A percentile compares a stretch with the other conserved stretches of the same genome.
Conservation (phyloP, 1,140 invertebrate species). For the Marisa cornuarietis region DNA sequence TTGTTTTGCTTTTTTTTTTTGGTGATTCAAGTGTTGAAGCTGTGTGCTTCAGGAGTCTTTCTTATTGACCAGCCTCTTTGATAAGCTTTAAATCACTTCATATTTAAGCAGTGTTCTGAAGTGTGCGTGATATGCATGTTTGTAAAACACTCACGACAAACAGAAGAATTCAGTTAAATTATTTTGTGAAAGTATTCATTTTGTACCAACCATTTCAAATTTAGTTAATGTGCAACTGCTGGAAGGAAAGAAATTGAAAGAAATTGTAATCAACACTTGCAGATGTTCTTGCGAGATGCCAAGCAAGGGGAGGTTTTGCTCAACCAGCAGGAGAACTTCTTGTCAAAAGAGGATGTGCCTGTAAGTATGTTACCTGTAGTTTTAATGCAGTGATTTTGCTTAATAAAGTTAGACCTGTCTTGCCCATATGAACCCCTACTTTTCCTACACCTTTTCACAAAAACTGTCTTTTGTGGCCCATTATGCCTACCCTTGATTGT, state of each 20-base stretch:
- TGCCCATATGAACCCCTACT: background rate
- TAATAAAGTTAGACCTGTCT: background rate
- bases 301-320: constrained; percentile 97
- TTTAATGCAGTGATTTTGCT: background rate
- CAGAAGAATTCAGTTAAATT: too few species aligned
- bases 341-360: constrained; percentile 95
- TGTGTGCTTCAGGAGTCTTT: too few species aligned
- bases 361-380: constrained; percentile 59
- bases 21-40: too few species aligned
- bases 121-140: too few species aligned
- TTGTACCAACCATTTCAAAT: background rate
- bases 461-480: background rate
- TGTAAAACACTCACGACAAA: too few species aligned
- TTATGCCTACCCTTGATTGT: too few species aligned
- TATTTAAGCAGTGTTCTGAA: too few species aligned
- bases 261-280: constrained; percentile 55
- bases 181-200: too few species aligned
- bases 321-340: constrained; percentile 95
- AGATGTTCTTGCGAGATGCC: constrained; percentile 96
- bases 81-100: too few species aligned
- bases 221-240: background rate
- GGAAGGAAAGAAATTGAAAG: background rate
- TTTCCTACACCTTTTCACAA: background rate
- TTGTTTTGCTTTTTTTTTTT: too few species aligned
- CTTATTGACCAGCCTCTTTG: too few species aligned